Base-by-base conservation (phyloP, 2,888 invertebrate species). In the Apotomis capreana region DNA sequence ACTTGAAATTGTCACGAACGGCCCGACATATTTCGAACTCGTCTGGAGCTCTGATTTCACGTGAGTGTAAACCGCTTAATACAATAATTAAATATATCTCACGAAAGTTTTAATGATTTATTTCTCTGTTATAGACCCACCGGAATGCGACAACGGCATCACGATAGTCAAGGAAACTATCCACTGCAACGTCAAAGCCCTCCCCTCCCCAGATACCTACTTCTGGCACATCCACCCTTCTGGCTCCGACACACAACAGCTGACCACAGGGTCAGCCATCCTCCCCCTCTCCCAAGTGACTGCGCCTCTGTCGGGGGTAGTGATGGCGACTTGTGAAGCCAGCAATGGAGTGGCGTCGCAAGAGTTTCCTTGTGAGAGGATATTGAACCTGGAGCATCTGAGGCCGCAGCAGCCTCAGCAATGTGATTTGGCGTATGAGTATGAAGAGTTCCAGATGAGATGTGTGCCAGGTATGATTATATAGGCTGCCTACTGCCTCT, bases 361-460 rank as follows among this genome's bases (percentile, higher is more conserved):
- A 70, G 90, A 91, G 46, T 85, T 86, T 5, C 81, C 87, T 0
- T 93, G 93, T 76, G 87, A 88, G 68, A 86, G 81, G 54, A 78
- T 78, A 6, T 85, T 93, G 60, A 89, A 84, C 15, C 85, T 93
- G 75, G 91, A 91, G 70, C 85, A 87, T 60, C 75, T 93, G 68
- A 85, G 93, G 74, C 93, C 93, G 0, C 90, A 83, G 49, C 87
- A 86, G 71, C 92, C 91, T 0, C 87, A 86, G 70, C 89, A 90
- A 70, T 93, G 92, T 69, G 92, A 93, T 75, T 80, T 93, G 54
- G 88, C 89, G 0, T 92, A 84, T 70, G 92, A 93, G 75, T 87
- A 87, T 76, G 87, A 85, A 5, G 92, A 91, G 80, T 92, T 92
- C 73, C 92, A 91, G 78, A 91, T 93, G 86, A 86, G 90, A 74